These are phyloP conservation scores for Enteromius treurensis DNA, from an alignment of 2,797 vertebrate genomes.

Conservation along the genomic window DNA sequence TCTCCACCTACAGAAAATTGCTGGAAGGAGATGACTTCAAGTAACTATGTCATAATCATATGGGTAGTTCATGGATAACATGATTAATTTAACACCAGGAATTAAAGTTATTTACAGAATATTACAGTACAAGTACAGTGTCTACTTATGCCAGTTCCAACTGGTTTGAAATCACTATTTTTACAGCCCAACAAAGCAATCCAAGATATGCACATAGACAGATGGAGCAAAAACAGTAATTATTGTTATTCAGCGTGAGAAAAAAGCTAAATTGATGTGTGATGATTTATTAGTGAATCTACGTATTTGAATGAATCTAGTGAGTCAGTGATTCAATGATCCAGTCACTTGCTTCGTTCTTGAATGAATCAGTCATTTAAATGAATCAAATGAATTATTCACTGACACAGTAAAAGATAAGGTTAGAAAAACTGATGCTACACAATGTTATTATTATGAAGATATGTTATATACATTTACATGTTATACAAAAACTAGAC, in stretches of 20 bases:
- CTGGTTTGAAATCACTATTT: not conserved
- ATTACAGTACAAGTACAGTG: not conserved
- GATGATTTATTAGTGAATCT: too few species aligned
- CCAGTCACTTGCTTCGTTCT: not conserved
- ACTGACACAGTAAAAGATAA: not conserved
- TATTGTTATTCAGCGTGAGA: not conserved
- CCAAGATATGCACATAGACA: not conserved
- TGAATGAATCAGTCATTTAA: not conserved
- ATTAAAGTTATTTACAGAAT: not conserved
- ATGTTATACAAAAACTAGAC: not conserved
- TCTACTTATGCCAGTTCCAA: not conserved
- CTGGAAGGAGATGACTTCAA: conserved; percentile 71
- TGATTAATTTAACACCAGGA: conserved; percentile 1
- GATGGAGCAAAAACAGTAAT: not conserved
- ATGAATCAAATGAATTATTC: not conserved
- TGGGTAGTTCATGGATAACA: not conserved
- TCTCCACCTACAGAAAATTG: conserved; percentile 70
- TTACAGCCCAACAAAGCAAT: not conserved
- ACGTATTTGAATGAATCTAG: not conserved
- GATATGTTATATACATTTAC: too few species aligned
- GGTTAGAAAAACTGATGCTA: not conserved
- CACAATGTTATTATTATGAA: not conserved
- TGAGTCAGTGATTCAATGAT: not conserved
- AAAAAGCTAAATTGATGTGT: not conserved
- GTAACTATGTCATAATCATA: conserved; percentile 56